Evolutionary conservation across 2,888 invertebrate species (phyloP).

Genomic region (Chesias legatella): DNA sequence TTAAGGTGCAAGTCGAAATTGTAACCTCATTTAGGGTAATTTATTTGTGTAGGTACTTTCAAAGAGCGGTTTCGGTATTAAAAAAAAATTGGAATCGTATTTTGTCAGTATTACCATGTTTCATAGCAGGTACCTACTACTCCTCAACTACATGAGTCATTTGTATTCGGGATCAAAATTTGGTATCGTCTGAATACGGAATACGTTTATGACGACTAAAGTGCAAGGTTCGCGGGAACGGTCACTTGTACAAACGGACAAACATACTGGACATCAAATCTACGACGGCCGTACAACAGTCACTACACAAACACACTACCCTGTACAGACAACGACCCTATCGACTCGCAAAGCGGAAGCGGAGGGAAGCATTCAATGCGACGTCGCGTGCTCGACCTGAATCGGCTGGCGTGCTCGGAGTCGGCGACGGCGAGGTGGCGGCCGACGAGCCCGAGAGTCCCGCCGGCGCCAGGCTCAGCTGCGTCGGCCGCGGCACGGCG

Average conservation of each 20-base stretch:
- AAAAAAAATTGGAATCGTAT: too few relatives aligned
- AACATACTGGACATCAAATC: slow-evolving; percentile 1
- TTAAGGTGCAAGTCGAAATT: slow-evolving; percentile 23
- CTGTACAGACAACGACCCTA: slow-evolving; percentile 17
- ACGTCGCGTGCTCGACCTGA: slow-evolving; percentile 67
- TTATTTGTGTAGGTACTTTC: slow-evolving; percentile 13
- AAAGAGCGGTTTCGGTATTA: not conserved
- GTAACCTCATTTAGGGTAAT: slow-evolving; percentile 9
- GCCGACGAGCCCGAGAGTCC: slow-evolving; percentile 47
- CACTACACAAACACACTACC: slow-evolving; percentile 22
- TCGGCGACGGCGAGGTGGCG: slow-evolving; percentile 76
- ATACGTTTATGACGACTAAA: too few relatives aligned
- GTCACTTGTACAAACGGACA: slow-evolving; percentile 8
- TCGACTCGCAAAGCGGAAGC: slow-evolving; percentile 34
- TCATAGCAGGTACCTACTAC: too few relatives aligned
- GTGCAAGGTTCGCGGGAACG: slow-evolving; percentile 6
- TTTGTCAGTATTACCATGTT: too few relatives aligned
- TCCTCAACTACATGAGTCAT: too few relatives aligned
- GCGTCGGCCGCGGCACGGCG: slow-evolving; percentile 62
- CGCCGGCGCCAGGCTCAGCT: slow-evolving; percentile 67
- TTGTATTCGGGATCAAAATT: too few relatives aligned
- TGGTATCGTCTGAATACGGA: too few relatives aligned
- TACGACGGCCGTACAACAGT: slow-evolving; percentile 9
- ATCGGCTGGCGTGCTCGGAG: slow-evolving; percentile 78
- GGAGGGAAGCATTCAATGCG: slow-evolving; percentile 51